Evolutionary conservation across 2,113 vertebrate genomes (phyloP).

Genomic region (Pungitius pungitius): DNA sequence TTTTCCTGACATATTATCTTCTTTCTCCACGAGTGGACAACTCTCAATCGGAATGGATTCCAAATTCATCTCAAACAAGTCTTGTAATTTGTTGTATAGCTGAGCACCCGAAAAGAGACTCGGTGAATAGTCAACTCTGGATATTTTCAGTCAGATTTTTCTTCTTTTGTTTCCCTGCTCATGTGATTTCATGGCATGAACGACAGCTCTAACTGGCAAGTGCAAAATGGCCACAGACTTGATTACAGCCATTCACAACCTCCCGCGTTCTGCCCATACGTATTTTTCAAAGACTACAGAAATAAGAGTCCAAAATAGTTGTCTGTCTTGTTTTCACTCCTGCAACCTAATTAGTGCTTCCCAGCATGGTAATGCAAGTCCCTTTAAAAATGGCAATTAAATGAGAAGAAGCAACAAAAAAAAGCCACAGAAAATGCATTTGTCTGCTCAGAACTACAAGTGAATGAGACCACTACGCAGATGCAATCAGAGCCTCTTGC

Average conservation of each 20-base stretch:
- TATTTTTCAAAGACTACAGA: constrained; percentile 26
- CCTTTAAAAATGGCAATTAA: constrained; percentile 20
- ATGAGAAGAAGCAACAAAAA: not conserved
- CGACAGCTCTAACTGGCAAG: constrained; percentile 12
- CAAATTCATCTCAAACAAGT: constrained; percentile 1
- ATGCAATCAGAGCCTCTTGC: constrained; percentile 57
- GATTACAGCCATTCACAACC: constrained; percentile 39
- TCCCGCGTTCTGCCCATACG: not conserved
- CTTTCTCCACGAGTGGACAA: not conserved
- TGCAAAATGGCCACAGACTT: constrained; percentile 23
- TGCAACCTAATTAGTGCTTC: constrained; percentile 16
- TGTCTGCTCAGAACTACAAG: constrained; percentile 20
- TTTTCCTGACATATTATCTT: not conserved
- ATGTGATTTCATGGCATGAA: constrained; percentile 13
- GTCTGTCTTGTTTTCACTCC: constrained; percentile 24
- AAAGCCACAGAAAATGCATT: constrained; percentile 31
- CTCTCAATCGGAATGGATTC: not conserved
- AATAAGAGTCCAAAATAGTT: constrained; percentile 26
- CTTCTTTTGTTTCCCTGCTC: constrained; percentile 30
- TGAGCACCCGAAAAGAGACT: not conserved
- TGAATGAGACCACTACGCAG: constrained; percentile 19
- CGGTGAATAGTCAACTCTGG: not conserved
- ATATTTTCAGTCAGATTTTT: constrained; percentile 1
- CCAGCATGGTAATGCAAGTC: not conserved
- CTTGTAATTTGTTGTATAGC: not conserved